phyloP scores from a whole-genome alignment of 2,888 invertebrate species.

The Heliconius erato region DNA sequence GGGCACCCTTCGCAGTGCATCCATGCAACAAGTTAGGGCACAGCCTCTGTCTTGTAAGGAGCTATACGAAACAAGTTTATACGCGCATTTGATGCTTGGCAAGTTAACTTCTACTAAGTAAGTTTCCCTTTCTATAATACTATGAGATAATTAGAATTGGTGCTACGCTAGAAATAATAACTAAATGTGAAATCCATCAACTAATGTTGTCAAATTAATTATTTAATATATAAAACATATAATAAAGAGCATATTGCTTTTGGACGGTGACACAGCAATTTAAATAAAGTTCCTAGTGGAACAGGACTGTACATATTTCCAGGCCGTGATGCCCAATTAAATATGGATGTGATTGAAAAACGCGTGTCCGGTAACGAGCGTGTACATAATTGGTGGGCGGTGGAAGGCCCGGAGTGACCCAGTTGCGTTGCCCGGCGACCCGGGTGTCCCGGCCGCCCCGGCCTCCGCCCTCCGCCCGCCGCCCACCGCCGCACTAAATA shows the following conservation, averaged over 20 bases:
- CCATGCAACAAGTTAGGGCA: slow-evolving; percentile 85
- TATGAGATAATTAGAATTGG: background rate
- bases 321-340: slow-evolving; percentile 85
- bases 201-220: slow-evolving; percentile 27
- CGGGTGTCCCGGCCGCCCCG: slow-evolving; percentile 67
- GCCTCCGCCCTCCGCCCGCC: slow-evolving; percentile 60
- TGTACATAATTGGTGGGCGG: slow-evolving; percentile 85
- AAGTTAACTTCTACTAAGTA: slow-evolving; percentile 22
- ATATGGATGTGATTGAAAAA: slow-evolving; percentile 87
- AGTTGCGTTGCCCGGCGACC: slow-evolving; percentile 84
- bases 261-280: slow-evolving; percentile 51
- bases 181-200: background rate
- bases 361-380: slow-evolving; percentile 86
- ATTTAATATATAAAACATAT: slow-evolving; percentile 29
- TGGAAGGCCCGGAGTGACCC: slow-evolving; percentile 83
- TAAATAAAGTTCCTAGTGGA: slow-evolving; percentile 71
- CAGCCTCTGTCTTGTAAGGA: slow-evolving; percentile 78
- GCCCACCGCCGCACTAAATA: slow-evolving; percentile 75
- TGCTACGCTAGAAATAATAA: background rate
- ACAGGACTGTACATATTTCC: slow-evolving; percentile 82
- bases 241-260: slow-evolving; percentile 47
- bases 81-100: slow-evolving; percentile 50
- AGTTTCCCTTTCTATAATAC: slow-evolving; percentile 14
- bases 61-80: slow-evolving; percentile 68
- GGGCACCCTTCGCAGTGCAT: slow-evolving; percentile 78